Conservation (phyloP, 1,140 invertebrate genomes). For the Drosophila suzukii region DNA sequence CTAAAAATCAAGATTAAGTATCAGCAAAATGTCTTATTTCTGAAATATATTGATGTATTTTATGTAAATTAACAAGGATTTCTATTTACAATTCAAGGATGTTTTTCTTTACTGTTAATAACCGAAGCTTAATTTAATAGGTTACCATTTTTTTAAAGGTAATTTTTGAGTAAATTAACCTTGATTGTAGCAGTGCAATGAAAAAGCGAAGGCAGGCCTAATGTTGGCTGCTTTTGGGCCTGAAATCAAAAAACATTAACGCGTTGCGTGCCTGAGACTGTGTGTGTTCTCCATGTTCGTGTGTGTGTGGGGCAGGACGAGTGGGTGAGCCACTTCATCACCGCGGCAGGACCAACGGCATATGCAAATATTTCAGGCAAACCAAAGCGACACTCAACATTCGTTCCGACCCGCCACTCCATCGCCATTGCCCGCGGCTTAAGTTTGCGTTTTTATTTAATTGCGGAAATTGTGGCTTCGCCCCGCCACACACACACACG, state of each 20-base stretch:
- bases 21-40: no score
- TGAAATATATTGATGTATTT: no score
- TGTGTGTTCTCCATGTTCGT: constrained; percentile 14
- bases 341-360: constrained; percentile 45
- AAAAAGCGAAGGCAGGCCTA: constrained; percentile 31
- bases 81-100: no score
- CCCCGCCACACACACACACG: constrained; percentile 42
- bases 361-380: constrained; percentile 78
- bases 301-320: constrained; percentile 33
- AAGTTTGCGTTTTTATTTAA: constrained; percentile 83
- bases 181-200: constrained; percentile 2
- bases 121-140: no score
- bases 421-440: constrained; percentile 56
- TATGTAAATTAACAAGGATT: no score
- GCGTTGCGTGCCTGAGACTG: constrained; percentile 66
- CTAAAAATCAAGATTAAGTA: no score
- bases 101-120: no score
- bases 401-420: constrained; percentile 44
- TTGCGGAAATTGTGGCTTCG: constrained; percentile 80
- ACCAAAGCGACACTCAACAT: constrained; percentile 71
- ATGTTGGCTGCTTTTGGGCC: constrained; percentile 52
- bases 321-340: constrained; percentile 59
- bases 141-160: no score
- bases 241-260: constrained; percentile 81
- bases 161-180: no score